A percentile compares a stretch with the other conserved stretches of the same genome.
Conservation (phyloP, 2,797 vertebrate genomes). For the Pteronotus mesoamericanus region DNA sequence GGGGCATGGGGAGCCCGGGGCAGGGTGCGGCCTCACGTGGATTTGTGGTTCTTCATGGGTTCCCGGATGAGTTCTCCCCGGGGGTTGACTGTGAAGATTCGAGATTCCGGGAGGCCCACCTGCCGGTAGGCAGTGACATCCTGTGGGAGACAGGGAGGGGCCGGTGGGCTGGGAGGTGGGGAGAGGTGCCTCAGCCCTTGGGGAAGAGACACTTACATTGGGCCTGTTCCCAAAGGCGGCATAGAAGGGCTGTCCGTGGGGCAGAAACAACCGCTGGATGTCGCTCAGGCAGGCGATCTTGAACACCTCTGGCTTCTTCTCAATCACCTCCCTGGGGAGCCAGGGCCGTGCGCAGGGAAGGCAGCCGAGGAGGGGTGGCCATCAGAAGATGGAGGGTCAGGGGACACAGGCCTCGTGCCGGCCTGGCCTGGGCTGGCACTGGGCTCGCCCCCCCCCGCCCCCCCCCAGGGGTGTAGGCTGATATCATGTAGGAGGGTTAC, state of each 20-base stretch:
- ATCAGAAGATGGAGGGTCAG: background rate
- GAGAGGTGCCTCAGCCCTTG: background rate
- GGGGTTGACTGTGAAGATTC: conserved; percentile 95
- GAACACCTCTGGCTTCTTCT: conserved; percentile 96
- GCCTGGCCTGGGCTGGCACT: background rate
- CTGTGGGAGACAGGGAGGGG: conserved; percentile 78
- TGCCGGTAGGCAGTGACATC: conserved; percentile 92
- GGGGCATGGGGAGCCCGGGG: background rate
- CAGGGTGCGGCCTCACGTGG: conserved; percentile 86
- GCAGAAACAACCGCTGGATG: conserved; percentile 90
- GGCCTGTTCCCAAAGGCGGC: conserved; percentile 95
- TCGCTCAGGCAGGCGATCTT: conserved; percentile 94
- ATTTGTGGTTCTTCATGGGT: conserved; percentile 89
- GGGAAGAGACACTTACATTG: conserved; percentile 85
- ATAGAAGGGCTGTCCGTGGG: conserved; percentile 86
- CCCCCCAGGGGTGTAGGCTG: background rate
- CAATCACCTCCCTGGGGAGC: conserved; percentile 93
- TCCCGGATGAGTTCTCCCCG: conserved; percentile 94
- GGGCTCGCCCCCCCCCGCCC: background rate
- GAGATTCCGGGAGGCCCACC: conserved; percentile 88
- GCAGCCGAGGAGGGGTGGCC: background rate
- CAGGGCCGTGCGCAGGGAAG: background rate
- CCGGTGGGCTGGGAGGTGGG: background rate
- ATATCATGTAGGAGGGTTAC: conserved; percentile 71
- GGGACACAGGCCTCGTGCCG: background rate